Base-by-base conservation (phyloP, 2,888 invertebrate genomes). In the Phalera bucephala region DNA sequence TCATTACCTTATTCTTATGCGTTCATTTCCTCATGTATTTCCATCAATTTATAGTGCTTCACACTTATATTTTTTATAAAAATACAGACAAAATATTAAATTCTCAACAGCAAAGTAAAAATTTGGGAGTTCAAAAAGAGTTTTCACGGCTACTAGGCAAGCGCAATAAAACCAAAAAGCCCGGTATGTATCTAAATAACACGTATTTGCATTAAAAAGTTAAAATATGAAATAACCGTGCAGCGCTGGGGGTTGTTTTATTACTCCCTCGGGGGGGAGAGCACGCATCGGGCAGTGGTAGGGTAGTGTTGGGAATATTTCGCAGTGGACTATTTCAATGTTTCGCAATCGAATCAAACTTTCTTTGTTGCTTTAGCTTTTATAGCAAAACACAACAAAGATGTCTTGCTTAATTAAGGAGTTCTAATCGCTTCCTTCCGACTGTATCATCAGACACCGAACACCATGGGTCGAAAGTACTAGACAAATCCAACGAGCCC, bases 141-240 rank as follows among this genome's bases (percentile, higher is more conserved):
- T 23, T 11, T 23, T 9, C 8, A 21, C 13, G n/a, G 10, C 13
- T 26, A 26, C n/a, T 19, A 26, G n/a, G 11, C 2, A 37, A 25
- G 12, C 10, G 14, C 19, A 15, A 31, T 17, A 10, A 31, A 27
- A 4, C 26, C 19, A 23, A 31, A 26, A 33, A 38, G 19, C 3
- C 10, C 19, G 8, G 27, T 8, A 33, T 33, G 21, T 29, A 36
- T 45, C 42, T 40, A 41, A 44, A 57, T 42, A 54, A 49, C 43
- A 40, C 5, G 14, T 31, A 45, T 44, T 48, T 38, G 34, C 45
- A 51, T 63, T 57, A 51, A 45, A 51, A 53, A 58, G 45, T 58
- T 64, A 46, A 41, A 60, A 47, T 53, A 41, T 47, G 41, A 45
- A 48, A 48, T 38, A 43, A 34, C 36, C 22, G 28, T 36, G 33